These are phyloP conservation scores for Orthosia cruda DNA, from an alignment of 2,888 invertebrate genomes.

Conservation along the genomic window DNA sequence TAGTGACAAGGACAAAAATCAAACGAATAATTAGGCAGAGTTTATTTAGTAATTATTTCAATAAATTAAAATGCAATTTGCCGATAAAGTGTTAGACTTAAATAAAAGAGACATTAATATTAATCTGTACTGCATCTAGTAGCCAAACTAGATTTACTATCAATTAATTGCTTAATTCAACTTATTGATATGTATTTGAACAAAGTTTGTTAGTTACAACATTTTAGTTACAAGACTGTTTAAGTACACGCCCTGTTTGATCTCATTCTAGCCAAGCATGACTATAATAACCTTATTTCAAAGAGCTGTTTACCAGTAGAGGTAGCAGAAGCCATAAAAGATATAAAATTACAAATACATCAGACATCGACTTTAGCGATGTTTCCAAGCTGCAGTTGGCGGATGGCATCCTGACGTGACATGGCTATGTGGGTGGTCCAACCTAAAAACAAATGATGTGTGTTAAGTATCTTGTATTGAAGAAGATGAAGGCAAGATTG, in stretches of 20 bases:
- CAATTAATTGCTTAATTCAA: constrained; percentile 42
- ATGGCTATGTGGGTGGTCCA: constrained; percentile 84
- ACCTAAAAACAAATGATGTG: constrained; percentile 71
- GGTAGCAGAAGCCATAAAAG: constrained; percentile 40
- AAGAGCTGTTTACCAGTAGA: constrained; percentile 20
- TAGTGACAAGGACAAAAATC: constrained; percentile 8
- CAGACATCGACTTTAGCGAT: constrained; percentile 42
- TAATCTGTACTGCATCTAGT: constrained; percentile 31
- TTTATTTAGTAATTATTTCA: constrained; percentile 55
- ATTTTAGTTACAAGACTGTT: constrained; percentile 30
- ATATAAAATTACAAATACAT: constrained; percentile 21
- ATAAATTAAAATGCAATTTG: constrained; percentile 57
- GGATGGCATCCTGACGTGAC: constrained; percentile 87
- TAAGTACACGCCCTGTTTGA: constrained; percentile 28
- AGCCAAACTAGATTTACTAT: constrained; percentile 44
- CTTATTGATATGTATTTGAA: constrained; percentile 41
- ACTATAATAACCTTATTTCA: constrained; percentile 11
- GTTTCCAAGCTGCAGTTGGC: constrained; percentile 75
- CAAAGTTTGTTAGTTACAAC: constrained; percentile 32
- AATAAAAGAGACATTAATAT: constrained; percentile 52
- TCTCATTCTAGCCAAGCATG: constrained; percentile 36
- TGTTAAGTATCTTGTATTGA: not conserved
- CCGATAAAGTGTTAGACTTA: constrained; percentile 35
- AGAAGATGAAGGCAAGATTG: not conserved
- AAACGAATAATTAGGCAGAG: constrained; percentile 20